Evolutionary conservation across 2,113 vertebrate genomes (phyloP), one percentile per base, ranked within the genome.

Genomic region (Pomatorhinus ruficollis): DNA sequence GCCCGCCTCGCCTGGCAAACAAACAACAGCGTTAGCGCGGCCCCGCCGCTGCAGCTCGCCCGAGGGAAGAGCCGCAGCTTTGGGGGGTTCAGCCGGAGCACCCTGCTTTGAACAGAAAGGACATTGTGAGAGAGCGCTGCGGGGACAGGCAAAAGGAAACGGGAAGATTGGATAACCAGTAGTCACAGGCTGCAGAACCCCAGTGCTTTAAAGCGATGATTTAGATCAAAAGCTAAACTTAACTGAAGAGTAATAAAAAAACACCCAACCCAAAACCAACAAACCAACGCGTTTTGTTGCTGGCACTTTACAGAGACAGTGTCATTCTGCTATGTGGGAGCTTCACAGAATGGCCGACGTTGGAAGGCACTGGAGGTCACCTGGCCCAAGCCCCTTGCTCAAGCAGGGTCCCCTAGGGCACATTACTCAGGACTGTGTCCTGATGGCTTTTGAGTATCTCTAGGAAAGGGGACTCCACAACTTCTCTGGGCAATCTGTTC

Each of bases 1-100:
- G 98, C 97, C 97, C 98, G 97, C 96, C 98, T 99, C 98, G 97
- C 97, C 98, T 98, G 95, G 54, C 57, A 23, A 93, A 97, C 94
- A 98, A 96, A 98, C 82, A 94, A 96, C 91, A 98, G 88, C 96
- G 96, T 93, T 94, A 97, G 83, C 49, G 40, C 66, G 94, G 94
- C 87, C 94, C 87, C 83, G 22, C 60, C 83, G 80, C 93, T 13
- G 75, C 70, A 37, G 76, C 63, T 78, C 84, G 5, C n/a, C 10
- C 18, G 5, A 9, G 37, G 6, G 16, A 22, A 44, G 75, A 60
- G 76, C 59, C 16, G 35, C 47, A 10, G 9, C 54, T 52, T 27
- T 1, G n/a, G 39, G 44, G 18, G 6, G 18, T 28, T 42, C 21
- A 6, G 28, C 54, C n/a, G 53, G 49, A 53, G 15, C 25, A 18